Base-by-base conservation (phyloP, 2,797 vertebrate species). In the Leucoraja ocellata region DNA sequence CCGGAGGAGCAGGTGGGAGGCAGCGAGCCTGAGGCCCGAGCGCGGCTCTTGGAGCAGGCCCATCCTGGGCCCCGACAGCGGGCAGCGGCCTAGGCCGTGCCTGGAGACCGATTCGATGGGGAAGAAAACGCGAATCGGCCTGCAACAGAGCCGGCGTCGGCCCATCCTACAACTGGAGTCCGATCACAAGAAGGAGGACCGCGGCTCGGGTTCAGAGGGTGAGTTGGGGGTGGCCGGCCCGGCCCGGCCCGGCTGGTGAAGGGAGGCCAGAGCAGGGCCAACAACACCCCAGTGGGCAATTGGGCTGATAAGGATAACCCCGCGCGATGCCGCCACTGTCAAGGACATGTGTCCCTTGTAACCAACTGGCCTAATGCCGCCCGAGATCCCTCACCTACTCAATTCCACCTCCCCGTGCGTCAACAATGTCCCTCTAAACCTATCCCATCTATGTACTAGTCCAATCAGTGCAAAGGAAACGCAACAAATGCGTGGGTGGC, bases 121-220 rank as follows among this genome's bases (percentile, higher is more conserved):
- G 94, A 99, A 99, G 96, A 99, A 98, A 96, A 97, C 95, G 93
- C 97, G 98, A 91, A 94, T 91, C 36, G 54, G 11, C 4, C 5
- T 73, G 4, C 90, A 25, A 0, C 96, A 91, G 98, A 97, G 39
- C 96, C 97, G 1, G 97, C 97, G 98, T 7, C 97, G 98, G 95
- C 98, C 98, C 0, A 99, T 98, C 93, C 94, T 99, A 4, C 98
- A 98, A 94, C 98, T 99, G 94, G 32, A 95, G 95, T 10, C 95
- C 78, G 7, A 91, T 80, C 78, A 73, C 80, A 9, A 97, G 36
- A 97, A 98, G 23, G 97, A 98, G 46, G 95, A 94, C 0, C 93
- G 94, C 4, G 96, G 95, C 0, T 97, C 97, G 1, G 97, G 97
- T 36, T 97, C 97, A 0, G 98, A 98, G 3, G 96, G 97, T 95